Percentiles rank a stretch among this genome's conserved stretches.
Conservation (phyloP, 2,888 invertebrate species). For the Sialis lutaria region DNA sequence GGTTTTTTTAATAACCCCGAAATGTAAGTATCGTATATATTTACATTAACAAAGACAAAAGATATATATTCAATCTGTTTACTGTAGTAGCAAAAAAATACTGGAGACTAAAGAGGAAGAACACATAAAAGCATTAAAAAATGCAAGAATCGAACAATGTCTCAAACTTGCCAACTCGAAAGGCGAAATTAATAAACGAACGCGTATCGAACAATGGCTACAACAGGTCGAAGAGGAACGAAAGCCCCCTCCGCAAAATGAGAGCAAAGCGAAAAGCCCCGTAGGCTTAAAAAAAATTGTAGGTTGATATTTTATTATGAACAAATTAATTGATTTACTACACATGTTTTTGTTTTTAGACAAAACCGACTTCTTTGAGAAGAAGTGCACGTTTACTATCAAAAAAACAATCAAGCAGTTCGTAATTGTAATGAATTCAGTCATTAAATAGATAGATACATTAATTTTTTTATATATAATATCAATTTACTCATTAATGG, state of each 20-base stretch:
- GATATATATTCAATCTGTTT: too few relatives aligned
- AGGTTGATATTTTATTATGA: too few relatives aligned
- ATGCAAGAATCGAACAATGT: conserved; percentile 4
- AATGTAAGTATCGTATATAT: too few relatives aligned
- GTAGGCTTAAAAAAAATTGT: too few relatives aligned
- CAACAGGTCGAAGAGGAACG: conserved; percentile 3
- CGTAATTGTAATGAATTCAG: neutral
- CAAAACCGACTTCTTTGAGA: neutral
- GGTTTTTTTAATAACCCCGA: too few relatives aligned
- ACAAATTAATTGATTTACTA: neutral
- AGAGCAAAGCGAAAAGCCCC: too few relatives aligned
- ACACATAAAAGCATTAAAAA: neutral
- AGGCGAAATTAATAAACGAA: conserved; percentile 2
- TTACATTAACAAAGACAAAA: too few relatives aligned
- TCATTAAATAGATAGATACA: neutral
- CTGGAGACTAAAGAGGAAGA: neutral
- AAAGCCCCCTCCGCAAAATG: too few relatives aligned
- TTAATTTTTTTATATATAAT: neutral
- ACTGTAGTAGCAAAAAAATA: too few relatives aligned
- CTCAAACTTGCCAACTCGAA: conserved; percentile 1
- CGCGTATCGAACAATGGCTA: conserved; percentile 3
- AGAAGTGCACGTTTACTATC: conserved; percentile 2
- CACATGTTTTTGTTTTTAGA: neutral
- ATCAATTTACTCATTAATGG: neutral
- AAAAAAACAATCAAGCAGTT: neutral